Percentiles rank a stretch among this genome's conserved stretches.
Conservation (phyloP, 2,113 vertebrate genomes). For the Cochlearius cochlearius region DNA sequence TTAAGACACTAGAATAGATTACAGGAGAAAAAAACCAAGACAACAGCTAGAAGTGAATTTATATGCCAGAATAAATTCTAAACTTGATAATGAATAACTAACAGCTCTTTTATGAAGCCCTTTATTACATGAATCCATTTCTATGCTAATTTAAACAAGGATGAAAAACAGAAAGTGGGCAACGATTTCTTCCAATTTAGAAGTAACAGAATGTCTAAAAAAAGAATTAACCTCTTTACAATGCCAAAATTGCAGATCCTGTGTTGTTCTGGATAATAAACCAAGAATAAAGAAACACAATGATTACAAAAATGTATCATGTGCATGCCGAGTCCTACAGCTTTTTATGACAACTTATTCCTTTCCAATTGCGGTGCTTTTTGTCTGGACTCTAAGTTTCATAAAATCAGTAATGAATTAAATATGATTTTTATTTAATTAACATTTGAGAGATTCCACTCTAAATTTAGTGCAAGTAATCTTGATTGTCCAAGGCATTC, state of each 20-base stretch:
- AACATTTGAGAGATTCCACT: neutral
- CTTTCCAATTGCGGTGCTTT: neutral
- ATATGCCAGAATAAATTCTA: neutral
- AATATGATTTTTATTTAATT: neutral
- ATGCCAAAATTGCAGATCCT: neutral
- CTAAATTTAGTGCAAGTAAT: neutral
- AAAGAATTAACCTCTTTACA: neutral
- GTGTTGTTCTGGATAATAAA: neutral
- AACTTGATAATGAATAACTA: neutral
- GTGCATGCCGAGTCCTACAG: neutral
- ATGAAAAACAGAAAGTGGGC: neutral
- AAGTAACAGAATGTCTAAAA: neutral
- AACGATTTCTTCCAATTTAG: neutral
- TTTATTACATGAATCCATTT: neutral
- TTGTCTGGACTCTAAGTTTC: neutral
- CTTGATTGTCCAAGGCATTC: neutral
- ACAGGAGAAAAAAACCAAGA: neutral
- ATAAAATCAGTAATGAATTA: neutral
- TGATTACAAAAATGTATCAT: neutral
- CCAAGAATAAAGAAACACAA: neutral
- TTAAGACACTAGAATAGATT: neutral
- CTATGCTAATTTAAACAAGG: neutral
- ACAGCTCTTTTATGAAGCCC: neutral
- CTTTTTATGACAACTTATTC: neutral
- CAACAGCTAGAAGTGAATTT: neutral